These are phyloP conservation scores for Embiotoca jacksoni DNA, from an alignment of 2,113 vertebrate genomes.

Conservation along the genomic window DNA sequence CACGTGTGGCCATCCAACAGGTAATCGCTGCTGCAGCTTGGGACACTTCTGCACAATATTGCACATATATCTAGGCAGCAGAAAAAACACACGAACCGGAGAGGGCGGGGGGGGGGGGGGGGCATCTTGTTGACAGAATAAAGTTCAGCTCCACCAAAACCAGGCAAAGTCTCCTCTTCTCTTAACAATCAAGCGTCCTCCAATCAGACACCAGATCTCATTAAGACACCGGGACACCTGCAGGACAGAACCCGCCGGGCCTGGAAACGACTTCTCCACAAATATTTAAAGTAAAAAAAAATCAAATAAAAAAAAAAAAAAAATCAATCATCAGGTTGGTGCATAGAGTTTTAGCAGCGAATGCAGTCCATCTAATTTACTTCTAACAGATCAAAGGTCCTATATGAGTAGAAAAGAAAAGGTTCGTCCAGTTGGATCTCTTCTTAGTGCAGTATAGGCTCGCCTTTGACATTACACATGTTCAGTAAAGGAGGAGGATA, in stretches of 20 bases:
- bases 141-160: constrained; percentile 37
- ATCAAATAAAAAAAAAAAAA: constrained; percentile 5
- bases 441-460: constrained; percentile 90
- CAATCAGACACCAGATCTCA: constrained; percentile 10
- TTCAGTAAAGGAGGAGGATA: constrained; percentile 85
- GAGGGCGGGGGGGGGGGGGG: not conserved
- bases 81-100: constrained; percentile 59
- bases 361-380: constrained; percentile 82
- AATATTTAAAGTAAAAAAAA: constrained; percentile 57
- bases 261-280: constrained; percentile 23
- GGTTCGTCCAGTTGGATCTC: constrained; percentile 78
- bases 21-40: constrained; percentile 7
- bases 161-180: constrained; percentile 18
- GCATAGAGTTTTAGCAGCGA: constrained; percentile 93
- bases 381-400: constrained; percentile 80
- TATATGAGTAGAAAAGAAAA: constrained; percentile 87
- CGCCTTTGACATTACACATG: constrained; percentile 84
- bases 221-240: constrained; percentile 59
- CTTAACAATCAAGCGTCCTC: constrained; percentile 24
- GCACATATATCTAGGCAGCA: constrained; percentile 75
- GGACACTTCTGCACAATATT: constrained; percentile 79
- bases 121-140: constrained; percentile 64
- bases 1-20: constrained; percentile 28
- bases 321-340: constrained; percentile 85
- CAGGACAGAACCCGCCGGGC: constrained; percentile 52